Percentiles rank a stretch among this genome's conserved stretches.
Conservation (phyloP, 2,113 vertebrate species). For the Rhizomys pruinosus region DNA sequence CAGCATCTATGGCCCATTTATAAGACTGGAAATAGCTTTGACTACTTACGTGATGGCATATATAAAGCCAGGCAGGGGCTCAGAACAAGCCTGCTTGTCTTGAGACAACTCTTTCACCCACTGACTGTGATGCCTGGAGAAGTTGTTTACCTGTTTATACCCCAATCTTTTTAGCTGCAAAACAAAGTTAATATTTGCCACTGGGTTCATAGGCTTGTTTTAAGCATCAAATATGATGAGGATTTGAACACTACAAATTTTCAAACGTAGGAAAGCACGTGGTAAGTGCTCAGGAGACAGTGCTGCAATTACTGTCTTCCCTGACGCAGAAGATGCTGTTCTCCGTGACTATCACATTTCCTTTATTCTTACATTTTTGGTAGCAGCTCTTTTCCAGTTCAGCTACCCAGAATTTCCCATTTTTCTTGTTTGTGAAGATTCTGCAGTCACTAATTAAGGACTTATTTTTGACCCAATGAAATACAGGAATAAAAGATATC, state of each 20-base stretch:
- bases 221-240: neutral
- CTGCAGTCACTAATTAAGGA: neutral
- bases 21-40: too few species aligned
- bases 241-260: neutral
- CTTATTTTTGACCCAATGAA: constrained; percentile 27
- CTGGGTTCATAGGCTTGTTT: neutral
- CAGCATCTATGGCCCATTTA: fast-evolving
- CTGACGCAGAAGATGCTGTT: neutral
- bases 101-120: neutral
- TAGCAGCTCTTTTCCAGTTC: neutral
- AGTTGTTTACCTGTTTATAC: neutral
- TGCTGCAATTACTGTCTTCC: neutral
- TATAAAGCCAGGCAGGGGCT: neutral
- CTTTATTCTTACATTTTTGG: neutral
- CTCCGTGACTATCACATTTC: neutral
- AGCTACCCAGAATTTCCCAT: constrained; percentile 2
- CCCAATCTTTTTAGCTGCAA: neutral
- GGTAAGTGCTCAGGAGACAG: neutral
- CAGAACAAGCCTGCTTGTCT: neutral
- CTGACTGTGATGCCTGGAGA: neutral
- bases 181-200: neutral
- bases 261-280: neutral
- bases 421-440: constrained; percentile 3
- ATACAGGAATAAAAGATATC: neutral
- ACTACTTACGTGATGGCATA: too few species aligned